Evolutionary conservation across 1,140 invertebrate genomes (phyloP).

Genomic region (Pararge aegeria): DNA sequence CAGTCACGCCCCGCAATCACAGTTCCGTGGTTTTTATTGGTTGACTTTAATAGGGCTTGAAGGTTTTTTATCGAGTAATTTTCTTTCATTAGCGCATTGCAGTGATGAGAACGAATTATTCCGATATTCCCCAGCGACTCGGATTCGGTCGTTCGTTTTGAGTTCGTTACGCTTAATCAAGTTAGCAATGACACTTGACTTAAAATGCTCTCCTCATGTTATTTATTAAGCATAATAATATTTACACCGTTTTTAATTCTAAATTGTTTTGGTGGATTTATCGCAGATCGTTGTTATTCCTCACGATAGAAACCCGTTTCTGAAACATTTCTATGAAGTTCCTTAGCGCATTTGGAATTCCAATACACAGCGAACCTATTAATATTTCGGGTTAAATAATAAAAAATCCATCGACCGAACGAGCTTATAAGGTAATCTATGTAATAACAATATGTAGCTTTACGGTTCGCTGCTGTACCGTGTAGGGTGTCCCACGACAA

Average conservation of each 20-base stretch:
- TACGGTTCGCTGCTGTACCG: too few species aligned
- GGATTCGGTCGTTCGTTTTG: conserved; percentile 1
- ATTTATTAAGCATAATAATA: neutral
- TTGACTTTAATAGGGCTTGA: conserved; percentile 52
- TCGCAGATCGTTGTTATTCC: too few species aligned
- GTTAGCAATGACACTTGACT: conserved; percentile 6
- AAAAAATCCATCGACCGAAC: too few species aligned
- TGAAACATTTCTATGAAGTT: too few species aligned
- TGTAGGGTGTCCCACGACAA: too few species aligned
- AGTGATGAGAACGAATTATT: conserved; percentile 21
- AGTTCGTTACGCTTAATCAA: conserved; percentile 10
- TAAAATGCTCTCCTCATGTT: neutral
- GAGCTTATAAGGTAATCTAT: too few species aligned
- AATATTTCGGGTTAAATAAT: too few species aligned
- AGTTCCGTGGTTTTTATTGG: conserved; percentile 48
- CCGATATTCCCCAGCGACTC: conserved; percentile 10
- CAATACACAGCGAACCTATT: too few species aligned
- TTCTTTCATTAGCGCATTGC: conserved; percentile 50
- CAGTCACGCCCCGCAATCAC: conserved; percentile 68
- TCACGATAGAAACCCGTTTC: too few species aligned
- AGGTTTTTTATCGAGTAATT: conserved; percentile 54
- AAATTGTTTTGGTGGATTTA: neutral
- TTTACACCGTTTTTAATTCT: neutral
- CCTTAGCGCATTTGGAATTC: too few species aligned
- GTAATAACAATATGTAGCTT: too few species aligned